Base-by-base conservation (phyloP, 2,888 invertebrate species). In the Diadegma fenestrale region DNA sequence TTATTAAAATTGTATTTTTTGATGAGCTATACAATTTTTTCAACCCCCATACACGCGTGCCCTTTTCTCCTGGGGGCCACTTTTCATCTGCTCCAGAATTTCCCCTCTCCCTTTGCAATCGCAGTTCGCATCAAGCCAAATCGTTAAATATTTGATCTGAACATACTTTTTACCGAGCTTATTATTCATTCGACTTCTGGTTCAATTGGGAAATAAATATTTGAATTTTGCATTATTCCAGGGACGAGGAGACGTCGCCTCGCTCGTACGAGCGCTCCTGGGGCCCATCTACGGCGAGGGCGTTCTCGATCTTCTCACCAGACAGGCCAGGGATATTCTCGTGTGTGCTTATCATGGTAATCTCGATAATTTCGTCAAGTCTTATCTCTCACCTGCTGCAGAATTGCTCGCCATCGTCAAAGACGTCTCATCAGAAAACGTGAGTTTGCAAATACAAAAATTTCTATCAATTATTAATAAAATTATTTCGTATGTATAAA, bases 251-350 rank as follows among this genome's bases (percentile, higher is more conserved):
- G 93, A 93, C 85, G 93, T 93, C 54, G 94, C 94, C 12, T 92
- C 93, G 48, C 88, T 96, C 89, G 95, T 96, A 89, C 96, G 96
- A 90, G 95, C 94, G 90, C 95, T 96, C 93, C 95, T 96, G 90
- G 95, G 96, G 73, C 94, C 95, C 88, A 95, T 96, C 91, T 96
- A 96, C 93, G 95, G 95, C 86, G 95, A 96, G 91, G 96, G 95
- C 91, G 94, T 95, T 87, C 94, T 95, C 90, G 95, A 95, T 90
- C 95, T 95, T 90, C 94, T 97, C 92, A 95, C 96, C 89, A 95
- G 96, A 79, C 96, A 96, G 94, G 96, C 96, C 77, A 95, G 96
- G 90, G 96, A 96, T 93, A 94, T 96, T 85, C 95, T 96, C 89
- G 95, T 96, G 75, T 95, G 96, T 91, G 95, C 95, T 89, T 96